Percentiles rank a stretch among this genome's conserved stretches.
These are phyloP conservation scores for Sapayoa aenigma DNA, from an alignment of 2,113 vertebrate species.

Conservation along the genomic window DNA sequence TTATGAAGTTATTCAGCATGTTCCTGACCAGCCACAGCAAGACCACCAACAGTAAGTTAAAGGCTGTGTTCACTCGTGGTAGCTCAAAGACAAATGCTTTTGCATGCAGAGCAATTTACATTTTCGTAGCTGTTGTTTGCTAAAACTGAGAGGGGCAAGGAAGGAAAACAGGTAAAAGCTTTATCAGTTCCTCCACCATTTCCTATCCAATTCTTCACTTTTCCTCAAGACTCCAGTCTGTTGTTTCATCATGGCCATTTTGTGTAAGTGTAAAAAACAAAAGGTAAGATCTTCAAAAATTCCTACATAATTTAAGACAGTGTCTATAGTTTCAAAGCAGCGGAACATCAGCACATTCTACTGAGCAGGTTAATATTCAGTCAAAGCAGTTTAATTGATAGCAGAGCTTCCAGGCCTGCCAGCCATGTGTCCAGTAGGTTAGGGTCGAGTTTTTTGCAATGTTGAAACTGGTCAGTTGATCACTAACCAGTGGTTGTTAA, in stretches of 20 bases:
- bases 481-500: neutral
- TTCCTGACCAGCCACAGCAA: conserved; percentile 66
- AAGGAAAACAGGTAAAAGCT: neutral
- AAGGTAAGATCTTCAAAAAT: neutral
- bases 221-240: neutral
- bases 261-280: neutral
- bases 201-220: neutral
- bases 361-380: neutral
- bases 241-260: neutral
- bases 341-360: neutral
- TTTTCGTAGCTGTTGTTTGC: neutral
- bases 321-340: neutral
- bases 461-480: neutral
- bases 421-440: neutral
- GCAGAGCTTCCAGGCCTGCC: neutral
- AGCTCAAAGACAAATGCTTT: neutral
- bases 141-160: neutral
- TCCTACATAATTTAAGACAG: neutral
- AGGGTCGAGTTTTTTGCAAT: rapidly evolving
- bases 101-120: neutral
- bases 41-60: conserved; percentile 69
- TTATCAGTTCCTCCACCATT: neutral
- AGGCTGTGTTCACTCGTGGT: neutral
- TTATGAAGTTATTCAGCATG: conserved; percentile 78
- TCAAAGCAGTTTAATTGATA: neutral